Base-by-base conservation (phyloP, 2,113 vertebrate species). In the Numenius arquata region DNA sequence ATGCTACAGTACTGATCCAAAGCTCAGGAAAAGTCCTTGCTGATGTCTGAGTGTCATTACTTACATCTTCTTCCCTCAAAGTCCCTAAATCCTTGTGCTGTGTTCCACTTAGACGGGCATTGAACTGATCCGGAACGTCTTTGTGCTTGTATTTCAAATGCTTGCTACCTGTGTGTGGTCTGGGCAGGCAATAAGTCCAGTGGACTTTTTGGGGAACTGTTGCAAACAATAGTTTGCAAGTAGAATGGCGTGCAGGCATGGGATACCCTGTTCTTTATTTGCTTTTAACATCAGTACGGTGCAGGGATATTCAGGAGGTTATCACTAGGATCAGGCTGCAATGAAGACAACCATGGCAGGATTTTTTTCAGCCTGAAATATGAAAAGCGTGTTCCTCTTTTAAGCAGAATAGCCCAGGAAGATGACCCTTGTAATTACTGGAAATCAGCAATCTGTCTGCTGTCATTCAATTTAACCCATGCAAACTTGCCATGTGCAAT, bases 401-500 rank as follows among this genome's bases (percentile, higher is more conserved):
- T 53, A 61, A 76, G 52, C 77, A 94, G 34, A 92, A 72, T 85
- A 72, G 4, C 45, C 15, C 29, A 38, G 56, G 75, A 97, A 87
- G 56, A 59, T 48, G 36, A 21, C 48, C 84, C 43, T 56, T 29
- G 43, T 92, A 95, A 92, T 97, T 94, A 66, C 58, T 93, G 61
- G 77, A 93, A 90, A 90, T 82, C 40, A 10, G 83, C 76, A 94
- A 67, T 92, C 92, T 92, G 84, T 93, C 84, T 94, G 78, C 73
- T 90, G 86, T 92, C 90, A 90, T 58, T 89, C 70, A 78, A 0
- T 68, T 75, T 83, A 94, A 91, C 86, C 93, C 80, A 8, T 50
- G 77, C 85, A 95, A 72, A 89, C 25, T 85, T 89, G 66, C 56
- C 77, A 48, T 56, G 82, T 93, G 85, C 38, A 45, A 47, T 48